Percentiles rank a stretch among this genome's conserved stretches.
Evolutionary conservation across 2,113 vertebrate genomes (phyloP).

Genomic region (Pangasianodon hypophthalmus): DNA sequence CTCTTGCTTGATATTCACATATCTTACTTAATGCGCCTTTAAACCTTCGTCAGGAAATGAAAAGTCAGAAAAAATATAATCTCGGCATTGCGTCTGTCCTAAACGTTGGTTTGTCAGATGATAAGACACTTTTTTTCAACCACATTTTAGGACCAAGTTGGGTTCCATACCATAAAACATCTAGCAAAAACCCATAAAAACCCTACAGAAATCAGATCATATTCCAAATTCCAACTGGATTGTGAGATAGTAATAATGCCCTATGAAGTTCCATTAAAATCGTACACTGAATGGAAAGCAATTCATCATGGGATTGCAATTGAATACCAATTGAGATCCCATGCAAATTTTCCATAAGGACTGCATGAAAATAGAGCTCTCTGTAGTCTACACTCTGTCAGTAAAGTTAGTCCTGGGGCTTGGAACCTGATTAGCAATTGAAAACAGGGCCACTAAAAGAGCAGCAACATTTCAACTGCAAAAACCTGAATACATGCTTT

Average conservation of each 20-base stretch:
- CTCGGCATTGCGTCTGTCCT: background rate
- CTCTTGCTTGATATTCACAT: background rate
- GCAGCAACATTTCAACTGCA: slow-evolving; percentile 8
- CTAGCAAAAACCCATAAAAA: background rate
- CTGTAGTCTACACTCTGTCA: background rate
- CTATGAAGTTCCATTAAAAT: background rate
- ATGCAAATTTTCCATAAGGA: background rate
- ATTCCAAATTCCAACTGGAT: background rate
- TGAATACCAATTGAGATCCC: slow-evolving; percentile 5
- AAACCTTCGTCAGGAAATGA: background rate
- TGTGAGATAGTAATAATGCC: background rate
- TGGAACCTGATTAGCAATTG: slow-evolving; percentile 30
- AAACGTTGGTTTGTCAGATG: background rate
- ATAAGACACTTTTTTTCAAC: too few species aligned
- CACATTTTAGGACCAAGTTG: background rate
- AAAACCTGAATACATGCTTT: slow-evolving; percentile 11
- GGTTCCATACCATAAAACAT: background rate
- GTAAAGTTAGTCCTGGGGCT: slow-evolving; percentile 4
- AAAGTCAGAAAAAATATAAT: background rate
- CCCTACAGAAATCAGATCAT: background rate
- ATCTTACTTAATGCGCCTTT: background rate
- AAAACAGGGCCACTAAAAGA: slow-evolving; percentile 16
- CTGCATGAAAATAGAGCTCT: background rate
- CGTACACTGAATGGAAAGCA: background rate
- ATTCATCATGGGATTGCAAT: background rate